Percentiles rank a stretch among this genome's conserved stretches.
These are phyloP conservation scores for Tarsius wallacei DNA, from an alignment of 2,797 vertebrate genomes.

Conservation along the genomic window DNA sequence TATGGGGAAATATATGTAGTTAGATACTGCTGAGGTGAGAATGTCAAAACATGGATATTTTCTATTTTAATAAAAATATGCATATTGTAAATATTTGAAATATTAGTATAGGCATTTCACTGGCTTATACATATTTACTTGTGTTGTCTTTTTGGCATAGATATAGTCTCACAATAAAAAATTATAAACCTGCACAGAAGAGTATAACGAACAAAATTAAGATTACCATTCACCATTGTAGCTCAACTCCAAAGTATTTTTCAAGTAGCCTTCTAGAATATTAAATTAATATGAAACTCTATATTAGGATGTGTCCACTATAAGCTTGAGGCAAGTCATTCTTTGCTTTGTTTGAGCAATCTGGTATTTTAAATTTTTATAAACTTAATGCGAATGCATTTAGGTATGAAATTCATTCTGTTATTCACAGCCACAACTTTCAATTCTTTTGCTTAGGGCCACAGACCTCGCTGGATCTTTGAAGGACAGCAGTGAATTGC, in stretches of 20 bases:
- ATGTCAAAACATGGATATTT: background rate
- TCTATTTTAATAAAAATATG: background rate
- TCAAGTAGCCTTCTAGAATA: background rate
- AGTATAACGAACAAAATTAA: background rate
- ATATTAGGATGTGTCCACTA: background rate
- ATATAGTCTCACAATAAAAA: background rate
- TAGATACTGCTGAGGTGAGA: background rate
- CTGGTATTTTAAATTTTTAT: conserved; percentile 12
- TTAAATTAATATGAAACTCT: background rate
- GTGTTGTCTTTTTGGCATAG: background rate
- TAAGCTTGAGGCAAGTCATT: background rate
- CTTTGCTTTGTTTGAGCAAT: background rate
- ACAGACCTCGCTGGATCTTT: background rate
- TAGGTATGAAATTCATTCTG: background rate
- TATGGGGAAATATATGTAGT: background rate
- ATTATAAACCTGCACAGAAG: background rate
- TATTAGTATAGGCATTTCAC: background rate
- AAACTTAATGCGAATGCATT: background rate
- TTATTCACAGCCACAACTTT: background rate
- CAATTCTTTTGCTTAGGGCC: background rate
- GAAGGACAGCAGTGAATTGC: background rate
- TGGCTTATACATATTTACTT: background rate
- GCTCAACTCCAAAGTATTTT: background rate
- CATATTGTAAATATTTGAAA: background rate
- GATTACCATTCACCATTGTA: background rate